Evolutionary conservation across 2,797 vertebrate species (phyloP), one percentile per base, ranked within the genome.

Genomic region (Bovichtus diacanthus): DNA sequence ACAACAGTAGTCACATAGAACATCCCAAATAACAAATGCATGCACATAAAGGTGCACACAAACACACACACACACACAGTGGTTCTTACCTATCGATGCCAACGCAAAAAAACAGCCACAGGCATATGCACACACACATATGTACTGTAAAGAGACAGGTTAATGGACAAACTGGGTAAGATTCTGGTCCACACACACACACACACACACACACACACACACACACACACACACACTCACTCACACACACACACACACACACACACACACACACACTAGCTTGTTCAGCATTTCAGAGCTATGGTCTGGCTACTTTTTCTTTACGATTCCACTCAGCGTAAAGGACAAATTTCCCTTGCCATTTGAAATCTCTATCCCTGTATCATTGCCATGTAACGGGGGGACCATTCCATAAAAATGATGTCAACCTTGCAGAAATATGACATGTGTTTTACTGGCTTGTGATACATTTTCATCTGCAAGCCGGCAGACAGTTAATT

Each of bases 401-500:
- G 46, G 59, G 56, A 81, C 86, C 59, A 61, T 79, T 89, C 76
- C 61, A 90, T 92, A 92, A 88, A 92, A 92, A 92, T 88, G 2
- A 70, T 87, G 89, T 84, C 86, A 89, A 68, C 83, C 81, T 77
- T 81, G 83, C 89, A 89, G 84, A 89, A 85, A 83, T 79, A 79
- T 70, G 70, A 80, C 36, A 47, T 34, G 54, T 71, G 63, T 90
- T 87, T 89, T 88, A 90, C 27, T 71, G 72, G 71, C 74, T 60
- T 4, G 15, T 78, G 74, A 91, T 89, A 78, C 70, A 86, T 74
- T 82, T 68, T 82, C 55, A 81, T 81, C 74, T 31, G 29, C 0
- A 0, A 72, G 68, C 70, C 74, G 70, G 64, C 58, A 39, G 74
- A 82, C 76, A 88, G 74, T 80, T 89, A 80, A 87, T 90, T 88